A percentile compares a stretch with the other conserved stretches of the same genome.
These are phyloP conservation scores for Albula goreensis DNA, from an alignment of 2,113 vertebrate species.

Conservation along the genomic window DNA sequence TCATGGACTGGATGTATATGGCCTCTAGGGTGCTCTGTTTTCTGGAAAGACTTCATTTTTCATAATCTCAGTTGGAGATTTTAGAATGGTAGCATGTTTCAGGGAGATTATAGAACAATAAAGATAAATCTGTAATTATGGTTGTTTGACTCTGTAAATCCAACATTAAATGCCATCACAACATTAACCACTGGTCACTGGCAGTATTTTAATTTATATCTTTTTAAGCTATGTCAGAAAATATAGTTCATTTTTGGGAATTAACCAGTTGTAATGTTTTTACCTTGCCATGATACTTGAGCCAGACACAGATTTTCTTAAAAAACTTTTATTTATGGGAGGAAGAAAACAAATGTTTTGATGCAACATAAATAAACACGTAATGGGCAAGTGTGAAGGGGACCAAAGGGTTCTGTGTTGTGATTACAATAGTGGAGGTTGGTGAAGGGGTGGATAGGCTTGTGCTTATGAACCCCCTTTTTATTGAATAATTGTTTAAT, in stretches of 20 bases:
- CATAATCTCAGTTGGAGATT: neutral
- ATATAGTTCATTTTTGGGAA: neutral
- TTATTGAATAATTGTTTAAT: neutral
- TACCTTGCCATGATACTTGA: neutral
- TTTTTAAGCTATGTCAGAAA: no score
- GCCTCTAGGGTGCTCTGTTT: constrained; percentile 15
- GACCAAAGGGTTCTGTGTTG: neutral
- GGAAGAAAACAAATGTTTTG: neutral
- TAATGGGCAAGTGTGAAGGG: neutral
- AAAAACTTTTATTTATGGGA: neutral
- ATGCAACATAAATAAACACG: neutral
- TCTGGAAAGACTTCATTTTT: neutral
- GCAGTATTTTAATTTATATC: neutral
- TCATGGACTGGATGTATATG: neutral
- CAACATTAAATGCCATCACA: neutral
- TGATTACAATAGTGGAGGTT: neutral
- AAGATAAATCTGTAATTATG: neutral
- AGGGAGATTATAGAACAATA: neutral
- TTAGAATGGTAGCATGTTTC: neutral
- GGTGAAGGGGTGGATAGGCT: neutral
- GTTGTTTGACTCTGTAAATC: neutral
- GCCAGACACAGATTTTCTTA: neutral
- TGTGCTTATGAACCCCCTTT: neutral
- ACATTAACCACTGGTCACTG: neutral
- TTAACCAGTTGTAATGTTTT: neutral